Base-by-base conservation (phyloP, 2,113 vertebrate genomes). In the Marmota monax region DNA sequence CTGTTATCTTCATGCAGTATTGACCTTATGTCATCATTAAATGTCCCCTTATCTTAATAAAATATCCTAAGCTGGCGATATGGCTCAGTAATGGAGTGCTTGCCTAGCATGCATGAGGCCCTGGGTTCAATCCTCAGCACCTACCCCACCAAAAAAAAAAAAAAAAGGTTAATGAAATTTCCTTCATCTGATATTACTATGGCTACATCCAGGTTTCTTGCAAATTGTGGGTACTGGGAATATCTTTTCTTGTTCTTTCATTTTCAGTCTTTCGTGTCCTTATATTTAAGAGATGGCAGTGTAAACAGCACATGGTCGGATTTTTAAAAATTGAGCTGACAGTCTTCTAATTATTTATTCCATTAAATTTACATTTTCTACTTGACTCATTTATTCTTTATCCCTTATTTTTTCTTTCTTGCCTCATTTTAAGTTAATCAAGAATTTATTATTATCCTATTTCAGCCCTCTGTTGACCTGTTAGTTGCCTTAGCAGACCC, bases 321-420 rank as follows among this genome's bases (percentile, higher is more conserved):
- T 79, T 70, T 58, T 78, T 42, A 8, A 8, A 69, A 48, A 37
- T 45, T 56, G 72, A 89, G 34, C 25, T 51, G 42, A 74, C 8
- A 87, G 42, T 80, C 74, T 91, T 79, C 51, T 70, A 78, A 67
- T 29, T 87, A 67, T 58, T 82, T 83, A 58, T n/a, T 80, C 37
- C 70, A 79, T 70, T 78, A 70, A 84, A 77, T 89, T 89, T 77
- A 39, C 22, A 93, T 84, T 78, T 78, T 63, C 72, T 63, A 34
- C 65, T 79, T 79, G 45, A 56, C 20, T 80, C 17, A 80, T 32
- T 79, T 79, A 17, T 77, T 82, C 39, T 53, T 74, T 83, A 16
- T 34, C 65, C 23, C 56, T 76, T 76, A 65, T 42, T 86, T 34
- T 91, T 87, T 39, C 53, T 76, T 83, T 61, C 32, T 95, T 78